These are phyloP conservation scores for Acanthococcus lagerstroemiae DNA, from an alignment of 2,888 invertebrate genomes.

Conservation along the genomic window DNA sequence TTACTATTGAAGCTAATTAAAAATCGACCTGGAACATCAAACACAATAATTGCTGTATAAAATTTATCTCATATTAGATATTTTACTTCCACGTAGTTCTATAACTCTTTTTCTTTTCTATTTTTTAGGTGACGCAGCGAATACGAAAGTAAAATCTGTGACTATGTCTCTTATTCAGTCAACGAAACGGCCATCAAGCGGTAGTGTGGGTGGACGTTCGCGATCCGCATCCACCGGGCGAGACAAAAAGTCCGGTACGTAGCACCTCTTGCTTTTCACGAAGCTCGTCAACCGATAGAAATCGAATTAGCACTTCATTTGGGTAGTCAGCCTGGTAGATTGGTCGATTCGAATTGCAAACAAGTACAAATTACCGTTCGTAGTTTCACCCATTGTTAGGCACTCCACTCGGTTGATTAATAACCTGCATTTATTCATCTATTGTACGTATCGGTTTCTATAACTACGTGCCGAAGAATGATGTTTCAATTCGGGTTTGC, in stretches of 20 bases:
- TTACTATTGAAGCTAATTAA: no score
- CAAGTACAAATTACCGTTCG: not conserved
- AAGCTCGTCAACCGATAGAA: not conserved
- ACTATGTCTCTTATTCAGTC: not conserved
- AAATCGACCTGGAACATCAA: no score
- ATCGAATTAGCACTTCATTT: not conserved
- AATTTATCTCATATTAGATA: not conserved
- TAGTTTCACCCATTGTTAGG: not conserved
- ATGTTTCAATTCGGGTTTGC: not conserved
- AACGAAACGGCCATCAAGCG: not conserved
- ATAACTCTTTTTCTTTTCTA: not conserved
- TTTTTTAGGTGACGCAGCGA: not conserved
- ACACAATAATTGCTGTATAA: not conserved
- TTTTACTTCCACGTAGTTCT: not conserved
- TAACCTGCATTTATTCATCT: not conserved
- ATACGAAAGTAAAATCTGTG: not conserved
- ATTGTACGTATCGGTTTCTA: not conserved
- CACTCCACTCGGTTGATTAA: not conserved
- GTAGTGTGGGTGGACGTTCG: conserved; percentile 46
- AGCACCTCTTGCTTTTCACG: conserved; percentile 36
- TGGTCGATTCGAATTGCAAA: not conserved
- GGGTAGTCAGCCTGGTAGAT: not conserved
- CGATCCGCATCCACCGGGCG: conserved; percentile 77
- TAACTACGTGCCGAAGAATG: not conserved
- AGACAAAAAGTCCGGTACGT: conserved; percentile 63